Conservation (phyloP, 2,888 invertebrate genomes). For the Drosophila dives region DNA sequence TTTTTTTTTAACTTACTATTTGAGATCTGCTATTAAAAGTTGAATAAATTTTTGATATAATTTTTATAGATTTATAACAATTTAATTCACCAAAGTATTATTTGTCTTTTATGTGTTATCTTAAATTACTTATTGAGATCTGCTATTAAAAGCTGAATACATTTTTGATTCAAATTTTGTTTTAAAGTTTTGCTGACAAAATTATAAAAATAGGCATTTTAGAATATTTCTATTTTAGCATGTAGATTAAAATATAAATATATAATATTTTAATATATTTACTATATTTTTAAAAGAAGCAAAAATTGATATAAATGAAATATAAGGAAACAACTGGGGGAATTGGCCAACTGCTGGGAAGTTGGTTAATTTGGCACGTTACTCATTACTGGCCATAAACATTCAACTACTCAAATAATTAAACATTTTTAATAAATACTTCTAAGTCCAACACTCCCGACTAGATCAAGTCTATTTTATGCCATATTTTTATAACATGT, state of each 20-base stretch:
- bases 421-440: neutral
- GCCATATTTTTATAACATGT: neutral
- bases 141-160: fast-evolving
- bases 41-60: neutral
- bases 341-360: no score
- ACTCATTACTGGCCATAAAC: neutral
- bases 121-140: neutral
- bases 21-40: neutral
- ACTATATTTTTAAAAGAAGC: no score
- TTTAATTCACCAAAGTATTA: neutral
- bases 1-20: neutral
- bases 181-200: neutral
- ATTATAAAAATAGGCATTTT: neutral
- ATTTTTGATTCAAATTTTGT: neutral
- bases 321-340: neutral
- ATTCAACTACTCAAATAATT: neutral
- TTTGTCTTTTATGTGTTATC: neutral
- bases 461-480: conserved; percentile 1
- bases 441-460: neutral
- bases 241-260: neutral
- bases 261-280: no score
- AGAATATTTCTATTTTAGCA: neutral
- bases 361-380: neutral
- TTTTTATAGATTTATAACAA: no score
- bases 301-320: neutral